Base-by-base conservation (phyloP, 1,140 invertebrate species). In the Lutraria rhynchaena region DNA sequence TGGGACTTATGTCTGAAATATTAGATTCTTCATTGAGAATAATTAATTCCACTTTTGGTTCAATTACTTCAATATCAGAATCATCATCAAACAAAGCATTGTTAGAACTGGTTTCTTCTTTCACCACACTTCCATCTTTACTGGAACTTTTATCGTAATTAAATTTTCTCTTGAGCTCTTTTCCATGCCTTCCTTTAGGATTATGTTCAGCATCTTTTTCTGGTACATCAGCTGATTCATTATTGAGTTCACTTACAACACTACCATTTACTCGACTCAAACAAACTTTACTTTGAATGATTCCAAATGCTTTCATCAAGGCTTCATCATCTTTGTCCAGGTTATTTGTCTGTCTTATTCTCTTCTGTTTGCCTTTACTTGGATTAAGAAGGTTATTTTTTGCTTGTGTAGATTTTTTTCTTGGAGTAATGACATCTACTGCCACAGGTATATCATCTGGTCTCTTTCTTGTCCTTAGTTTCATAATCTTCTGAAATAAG, bases 291-390 rank as follows among this genome's bases (percentile, higher is more conserved):
- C 73, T 75, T 27, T 53, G 73, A 53, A 75, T 61, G 7, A 75
- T 75, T 9, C 73, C 73, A 75, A 75, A 75, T 35, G 41, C 15
- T 63, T 61, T 41, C 73, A 75, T 75, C 7, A 75, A 29, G 11
- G 44, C 22, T 49, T 49, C 35, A 58, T 75, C 58, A 11, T 67
- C 63, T 29, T 49, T 49, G 35, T 49, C 31, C 1, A 67, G 24
- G 27, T 67, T 31, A n/a, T 63, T 19, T 7, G 19, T 60, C 7
- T 57, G 29, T 61, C 73, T 41, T 44, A 75, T 29, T 31, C 73
- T 44, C 31, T 75, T 75, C 27, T 61, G 73, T 61, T 75, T 75
- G 27, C 73, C 73, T 51, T 75, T 75, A 61, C 73, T 75, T 19
- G 73, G 73, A 35, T 75, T 75, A 31, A 61, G 31, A 15, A 75